phyloP scores from a whole-genome alignment of 2,888 invertebrate genomes.

The Trachelus troglodyta region DNA sequence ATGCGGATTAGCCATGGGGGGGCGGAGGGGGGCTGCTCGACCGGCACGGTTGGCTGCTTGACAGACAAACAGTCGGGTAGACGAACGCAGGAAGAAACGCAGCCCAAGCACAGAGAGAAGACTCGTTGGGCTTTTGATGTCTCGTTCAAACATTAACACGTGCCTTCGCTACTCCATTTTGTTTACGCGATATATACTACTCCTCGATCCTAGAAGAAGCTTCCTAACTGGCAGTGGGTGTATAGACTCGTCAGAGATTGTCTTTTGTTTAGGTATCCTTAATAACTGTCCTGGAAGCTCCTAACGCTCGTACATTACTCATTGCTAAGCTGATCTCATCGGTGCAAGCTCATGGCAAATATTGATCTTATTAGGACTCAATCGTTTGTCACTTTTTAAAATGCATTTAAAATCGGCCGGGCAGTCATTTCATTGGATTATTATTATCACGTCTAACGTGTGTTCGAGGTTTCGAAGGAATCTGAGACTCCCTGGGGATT shows the following conservation, averaged over 20 bases:
- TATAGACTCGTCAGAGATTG: not conserved
- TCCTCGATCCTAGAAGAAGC: not conserved
- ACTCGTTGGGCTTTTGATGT: slow-evolving; percentile 61
- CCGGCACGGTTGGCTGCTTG: slow-evolving; percentile 9
- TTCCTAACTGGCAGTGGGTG: slow-evolving; percentile 34
- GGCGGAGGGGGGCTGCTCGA: slow-evolving; percentile 9
- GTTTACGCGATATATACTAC: slow-evolving; percentile 48
- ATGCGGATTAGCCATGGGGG: slow-evolving; percentile 5
- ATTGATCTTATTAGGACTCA: not conserved
- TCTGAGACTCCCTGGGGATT: not conserved
- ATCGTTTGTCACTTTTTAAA: not conserved
- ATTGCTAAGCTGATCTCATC: not conserved
- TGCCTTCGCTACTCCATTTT: slow-evolving; percentile 59
- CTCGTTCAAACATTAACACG: slow-evolving; percentile 63
- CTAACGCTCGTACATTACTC: not conserved
- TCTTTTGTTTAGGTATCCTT: not conserved
- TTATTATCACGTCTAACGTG: slow-evolving; percentile 4
- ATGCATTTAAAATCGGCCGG: not conserved
- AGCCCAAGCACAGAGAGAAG: slow-evolving; percentile 32
- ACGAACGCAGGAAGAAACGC: slow-evolving; percentile 15
- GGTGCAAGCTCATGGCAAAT: not conserved
- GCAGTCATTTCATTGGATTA: not conserved
- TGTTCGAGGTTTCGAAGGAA: slow-evolving; percentile 19
- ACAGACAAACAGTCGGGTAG: slow-evolving; percentile 10
- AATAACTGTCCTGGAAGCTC: not conserved